Conservation (phyloP, 2,113 vertebrate species). For the Colius striatus region DNA sequence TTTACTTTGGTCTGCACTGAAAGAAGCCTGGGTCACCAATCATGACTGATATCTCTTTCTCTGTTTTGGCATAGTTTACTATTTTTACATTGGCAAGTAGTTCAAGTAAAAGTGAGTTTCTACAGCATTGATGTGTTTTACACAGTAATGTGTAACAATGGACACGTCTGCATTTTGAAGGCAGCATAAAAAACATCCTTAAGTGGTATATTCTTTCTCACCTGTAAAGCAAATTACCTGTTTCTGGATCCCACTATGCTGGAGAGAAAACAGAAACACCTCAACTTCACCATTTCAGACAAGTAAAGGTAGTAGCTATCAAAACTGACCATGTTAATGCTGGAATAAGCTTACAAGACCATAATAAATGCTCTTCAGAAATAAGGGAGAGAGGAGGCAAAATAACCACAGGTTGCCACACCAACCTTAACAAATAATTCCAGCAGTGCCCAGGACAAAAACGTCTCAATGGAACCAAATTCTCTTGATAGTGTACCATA, state of each 20-base stretch:
- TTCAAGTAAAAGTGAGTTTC: constrained; percentile 57
- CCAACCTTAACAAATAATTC: constrained; percentile 11
- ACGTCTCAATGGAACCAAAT: background rate
- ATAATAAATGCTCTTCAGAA: constrained; percentile 7
- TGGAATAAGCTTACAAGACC: background rate
- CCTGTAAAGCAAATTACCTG: constrained; percentile 43
- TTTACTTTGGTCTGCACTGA: background rate
- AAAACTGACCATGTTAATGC: background rate
- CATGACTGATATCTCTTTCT: background rate
- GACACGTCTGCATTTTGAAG: constrained; percentile 14
- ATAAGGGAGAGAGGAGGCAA: background rate
- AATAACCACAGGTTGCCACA: background rate
- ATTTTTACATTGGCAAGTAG: constrained; percentile 52
- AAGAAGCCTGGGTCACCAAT: background rate
- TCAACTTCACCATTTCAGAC: constrained; percentile 27
- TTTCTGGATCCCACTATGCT: constrained; percentile 12
- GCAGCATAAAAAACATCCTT: constrained; percentile 42
- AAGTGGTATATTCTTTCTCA: constrained; percentile 57
- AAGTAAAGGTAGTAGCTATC: background rate
- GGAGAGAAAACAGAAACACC: constrained; percentile 15
- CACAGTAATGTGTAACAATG: constrained; percentile 7
- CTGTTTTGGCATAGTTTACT: constrained; percentile 35
- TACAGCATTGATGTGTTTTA: constrained; percentile 50
- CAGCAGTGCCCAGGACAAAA: constrained; percentile 6
- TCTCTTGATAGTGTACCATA: background rate